These are phyloP conservation scores for Drosophila monieri DNA, from an alignment of 2,888 invertebrate genomes.

Conservation along the genomic window DNA sequence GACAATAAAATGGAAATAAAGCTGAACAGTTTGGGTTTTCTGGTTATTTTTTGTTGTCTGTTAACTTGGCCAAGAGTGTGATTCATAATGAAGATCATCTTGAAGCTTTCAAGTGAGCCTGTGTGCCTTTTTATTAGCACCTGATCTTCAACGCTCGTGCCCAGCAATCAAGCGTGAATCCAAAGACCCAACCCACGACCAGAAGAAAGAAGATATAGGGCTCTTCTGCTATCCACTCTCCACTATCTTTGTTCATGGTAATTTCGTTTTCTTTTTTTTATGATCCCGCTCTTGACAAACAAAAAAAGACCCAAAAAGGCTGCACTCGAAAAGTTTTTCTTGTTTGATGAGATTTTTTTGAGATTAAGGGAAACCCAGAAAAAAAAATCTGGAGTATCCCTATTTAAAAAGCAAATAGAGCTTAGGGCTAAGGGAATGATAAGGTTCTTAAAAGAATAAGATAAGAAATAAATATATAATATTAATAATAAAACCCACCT, in stretches of 20 bases:
- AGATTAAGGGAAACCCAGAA: constrained; percentile 41
- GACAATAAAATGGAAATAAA: constrained; percentile 10
- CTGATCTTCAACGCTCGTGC: constrained; percentile 47
- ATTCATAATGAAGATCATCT: constrained; percentile 12
- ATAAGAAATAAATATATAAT: not conserved
- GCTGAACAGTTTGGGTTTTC: constrained; percentile 8
- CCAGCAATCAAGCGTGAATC: constrained; percentile 4
- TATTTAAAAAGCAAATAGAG: constrained; percentile 18
- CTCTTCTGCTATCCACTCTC: not conserved
- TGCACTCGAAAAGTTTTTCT: constrained; percentile 12
- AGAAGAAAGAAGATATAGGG: not conserved
- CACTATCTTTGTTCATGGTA: constrained; percentile 48
- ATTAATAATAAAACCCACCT: not conserved
- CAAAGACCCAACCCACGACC: not conserved
- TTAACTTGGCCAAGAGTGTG: constrained; percentile 13
- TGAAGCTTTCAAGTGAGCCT: not conserved
- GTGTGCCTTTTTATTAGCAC: constrained; percentile 46
- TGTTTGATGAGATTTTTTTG: constrained; percentile 28
- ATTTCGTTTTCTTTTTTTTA: constrained; percentile 57
- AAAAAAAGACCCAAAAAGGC: constrained; percentile 37
- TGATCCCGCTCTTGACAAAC: constrained; percentile 35
- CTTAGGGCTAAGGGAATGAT: not conserved
- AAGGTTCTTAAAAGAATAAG: not conserved
- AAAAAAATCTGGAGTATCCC: constrained; percentile 33
- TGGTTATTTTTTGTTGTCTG: not conserved